These are phyloP conservation scores for Anastrepha obliqua DNA, from an alignment of 1,140 invertebrate genomes.

Conservation along the genomic window DNA sequence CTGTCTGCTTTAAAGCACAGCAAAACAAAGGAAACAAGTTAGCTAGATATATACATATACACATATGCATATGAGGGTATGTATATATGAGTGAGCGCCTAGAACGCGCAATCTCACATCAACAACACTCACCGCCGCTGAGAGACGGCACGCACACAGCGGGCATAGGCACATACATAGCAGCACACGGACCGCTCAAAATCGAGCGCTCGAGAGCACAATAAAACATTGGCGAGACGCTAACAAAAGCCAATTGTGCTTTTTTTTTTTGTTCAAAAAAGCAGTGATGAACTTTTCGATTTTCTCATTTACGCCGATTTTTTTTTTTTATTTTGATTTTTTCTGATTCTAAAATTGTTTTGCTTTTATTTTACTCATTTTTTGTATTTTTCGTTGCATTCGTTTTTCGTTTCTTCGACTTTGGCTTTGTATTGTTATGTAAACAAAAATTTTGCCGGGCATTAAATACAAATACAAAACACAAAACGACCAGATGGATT, in stretches of 20 bases:
- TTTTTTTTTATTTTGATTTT: background rate
- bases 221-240: background rate
- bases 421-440: constrained; percentile 26
- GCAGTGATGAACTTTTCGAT: background rate
- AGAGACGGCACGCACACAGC: no score
- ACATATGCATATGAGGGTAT: background rate
- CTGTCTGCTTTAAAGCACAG: no score
- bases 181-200: background rate
- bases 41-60: background rate
- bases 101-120: background rate
- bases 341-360: constrained; percentile 35
- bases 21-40: no score
- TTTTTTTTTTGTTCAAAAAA: background rate
- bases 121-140: background rate
- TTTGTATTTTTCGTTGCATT: background rate
- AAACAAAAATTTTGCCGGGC: constrained; percentile 47
- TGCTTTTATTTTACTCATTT: background rate
- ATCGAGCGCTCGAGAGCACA: background rate
- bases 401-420: background rate
- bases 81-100: background rate
- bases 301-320: background rate
- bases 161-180: no score
- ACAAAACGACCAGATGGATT: background rate
- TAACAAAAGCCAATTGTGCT: background rate
- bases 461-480: background rate